Evolutionary conservation across 2,888 invertebrate species (phyloP).

Genomic region (Itoplectis maculator): DNA sequence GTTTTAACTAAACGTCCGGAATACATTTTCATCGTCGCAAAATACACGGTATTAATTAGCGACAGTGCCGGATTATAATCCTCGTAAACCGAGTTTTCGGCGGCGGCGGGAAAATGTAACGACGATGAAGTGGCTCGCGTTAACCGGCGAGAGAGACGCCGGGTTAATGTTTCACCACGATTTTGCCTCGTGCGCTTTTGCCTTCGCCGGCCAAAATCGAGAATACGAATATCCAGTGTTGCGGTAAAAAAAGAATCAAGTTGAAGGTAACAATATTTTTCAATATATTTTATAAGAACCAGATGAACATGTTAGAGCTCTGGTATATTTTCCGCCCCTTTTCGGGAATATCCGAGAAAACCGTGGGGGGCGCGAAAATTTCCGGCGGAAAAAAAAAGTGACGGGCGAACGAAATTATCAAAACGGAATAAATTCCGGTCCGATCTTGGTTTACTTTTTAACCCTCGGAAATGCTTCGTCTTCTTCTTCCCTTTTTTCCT

Average conservation of each 20-base stretch:
- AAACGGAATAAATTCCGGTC: constrained; percentile 30
- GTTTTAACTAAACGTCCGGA: constrained; percentile 38
- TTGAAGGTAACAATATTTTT: no score
- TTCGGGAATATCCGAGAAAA: neutral
- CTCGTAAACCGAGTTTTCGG: constrained; percentile 15
- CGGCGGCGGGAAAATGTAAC: neutral
- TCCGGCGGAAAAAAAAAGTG: no score
- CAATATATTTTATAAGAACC: no score
- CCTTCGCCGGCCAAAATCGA: no score
- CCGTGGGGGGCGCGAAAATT: no score
- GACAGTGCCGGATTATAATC: constrained; percentile 4
- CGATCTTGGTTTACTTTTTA: constrained; percentile 11
- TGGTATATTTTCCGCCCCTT: neutral
- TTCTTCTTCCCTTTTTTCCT: neutral
- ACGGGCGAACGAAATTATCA: neutral
- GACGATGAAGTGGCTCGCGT: neutral
- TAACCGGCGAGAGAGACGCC: no score
- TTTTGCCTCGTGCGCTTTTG: neutral
- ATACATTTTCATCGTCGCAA: constrained; percentile 46
- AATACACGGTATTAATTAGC: constrained; percentile 11
- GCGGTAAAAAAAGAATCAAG: no score
- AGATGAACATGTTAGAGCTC: no score
- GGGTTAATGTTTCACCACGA: neutral
- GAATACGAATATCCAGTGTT: no score
- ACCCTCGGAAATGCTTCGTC: constrained; percentile 3